A percentile compares a stretch with the other conserved stretches of the same genome.
Evolutionary conservation across 2,113 vertebrate species (phyloP).

Genomic region (Ondatra zibethicus): DNA sequence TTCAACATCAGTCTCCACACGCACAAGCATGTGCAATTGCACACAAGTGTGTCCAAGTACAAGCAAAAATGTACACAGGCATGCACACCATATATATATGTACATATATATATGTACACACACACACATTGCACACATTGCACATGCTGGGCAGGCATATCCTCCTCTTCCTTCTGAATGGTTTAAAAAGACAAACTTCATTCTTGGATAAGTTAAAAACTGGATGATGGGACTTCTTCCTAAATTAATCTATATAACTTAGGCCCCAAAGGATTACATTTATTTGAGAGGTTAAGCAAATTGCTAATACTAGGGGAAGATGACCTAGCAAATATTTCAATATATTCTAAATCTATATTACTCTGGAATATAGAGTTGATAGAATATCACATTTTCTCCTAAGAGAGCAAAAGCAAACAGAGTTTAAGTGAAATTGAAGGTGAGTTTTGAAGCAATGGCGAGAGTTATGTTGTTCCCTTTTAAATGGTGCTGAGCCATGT

Average conservation of each 20-base stretch:
- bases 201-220: conserved; percentile 20
- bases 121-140: background rate
- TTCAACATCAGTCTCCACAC: background rate
- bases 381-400: background rate
- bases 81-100: background rate
- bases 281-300: background rate
- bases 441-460: background rate
- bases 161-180: background rate
- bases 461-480: background rate
- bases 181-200: conserved; percentile 45
- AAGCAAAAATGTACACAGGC: background rate
- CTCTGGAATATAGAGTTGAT: background rate
- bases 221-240: background rate
- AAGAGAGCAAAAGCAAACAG: background rate
- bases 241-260: conserved; percentile 52
- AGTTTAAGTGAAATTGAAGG: background rate
- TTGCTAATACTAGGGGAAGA: background rate
- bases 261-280: background rate
- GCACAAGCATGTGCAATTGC: too few species aligned
- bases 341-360: background rate
- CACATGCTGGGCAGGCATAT: background rate
- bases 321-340: background rate
- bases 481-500: background rate
- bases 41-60: background rate
- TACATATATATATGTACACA: too few species aligned